phyloP scores from a whole-genome alignment of 2,888 invertebrate species.

The Melipona bicolor region DNA sequence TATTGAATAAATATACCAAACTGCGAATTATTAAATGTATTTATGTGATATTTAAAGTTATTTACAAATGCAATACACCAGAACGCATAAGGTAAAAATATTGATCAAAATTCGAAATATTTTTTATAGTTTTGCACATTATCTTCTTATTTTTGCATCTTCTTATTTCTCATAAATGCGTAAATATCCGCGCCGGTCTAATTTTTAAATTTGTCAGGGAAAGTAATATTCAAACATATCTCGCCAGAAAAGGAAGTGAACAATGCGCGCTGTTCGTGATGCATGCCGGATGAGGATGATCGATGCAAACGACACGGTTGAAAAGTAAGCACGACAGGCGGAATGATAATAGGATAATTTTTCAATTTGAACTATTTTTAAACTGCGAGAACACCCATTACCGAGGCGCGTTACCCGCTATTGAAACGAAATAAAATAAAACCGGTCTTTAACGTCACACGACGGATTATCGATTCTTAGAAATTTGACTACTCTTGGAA shows the following conservation, averaged over 20 bases:
- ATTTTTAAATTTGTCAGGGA: background rate
- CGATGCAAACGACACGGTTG: slow-evolving; percentile 23
- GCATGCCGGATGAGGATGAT: slow-evolving; percentile 4
- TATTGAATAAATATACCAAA: no score
- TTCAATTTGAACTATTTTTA: background rate
- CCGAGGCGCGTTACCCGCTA: background rate
- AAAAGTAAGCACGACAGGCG: background rate
- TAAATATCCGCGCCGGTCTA: no score
- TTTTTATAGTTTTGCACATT: no score
- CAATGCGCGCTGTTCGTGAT: slow-evolving; percentile 10
- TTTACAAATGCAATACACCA: no score
- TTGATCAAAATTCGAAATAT: no score
- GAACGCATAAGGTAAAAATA: no score
- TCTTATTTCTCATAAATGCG: no score
- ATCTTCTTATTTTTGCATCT: no score
- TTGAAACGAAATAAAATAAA: background rate
- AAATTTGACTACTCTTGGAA: background rate
- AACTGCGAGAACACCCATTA: background rate
- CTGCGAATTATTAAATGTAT: no score
- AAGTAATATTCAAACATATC: background rate
- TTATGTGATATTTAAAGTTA: no score
- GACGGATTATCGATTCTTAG: background rate
- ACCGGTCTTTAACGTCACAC: background rate
- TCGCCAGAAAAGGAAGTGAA: background rate
- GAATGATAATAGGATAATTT: slow-evolving; percentile 29